A percentile compares a stretch with the other conserved stretches of the same genome.
These are phyloP conservation scores for Heteractis magnifica DNA, from an alignment of 92 coral and sea anemone species.

Conservation along the genomic window DNA sequence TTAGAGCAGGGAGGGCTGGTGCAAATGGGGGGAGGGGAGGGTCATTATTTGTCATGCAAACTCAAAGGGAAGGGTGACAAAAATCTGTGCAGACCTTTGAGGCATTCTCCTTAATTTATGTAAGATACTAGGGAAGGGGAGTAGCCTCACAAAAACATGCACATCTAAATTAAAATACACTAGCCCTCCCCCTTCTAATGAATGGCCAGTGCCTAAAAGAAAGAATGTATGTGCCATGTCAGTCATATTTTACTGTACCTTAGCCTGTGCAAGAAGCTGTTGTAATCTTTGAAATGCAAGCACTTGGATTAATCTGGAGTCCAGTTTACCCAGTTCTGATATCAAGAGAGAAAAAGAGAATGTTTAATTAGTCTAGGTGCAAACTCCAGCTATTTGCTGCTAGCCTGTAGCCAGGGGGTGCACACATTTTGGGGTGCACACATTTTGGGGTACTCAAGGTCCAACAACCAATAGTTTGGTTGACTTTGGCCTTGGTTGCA, in stretches of 20 bases:
- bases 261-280: constrained; percentile 90
- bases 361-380: neutral
- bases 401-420: too few relatives aligned
- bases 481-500: too few relatives aligned
- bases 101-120: too few relatives aligned
- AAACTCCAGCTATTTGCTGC: neutral
- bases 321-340: constrained; percentile 95
- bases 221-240: neutral
- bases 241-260: constrained; percentile 45
- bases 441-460: neutral
- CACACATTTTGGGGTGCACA: neutral
- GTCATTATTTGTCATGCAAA: too few relatives aligned
- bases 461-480: neutral
- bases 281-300: constrained; percentile 94
- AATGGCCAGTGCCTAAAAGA: too few relatives aligned
- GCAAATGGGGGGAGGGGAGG: too few relatives aligned
- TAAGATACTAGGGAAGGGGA: too few relatives aligned
- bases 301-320: constrained; percentile 91
- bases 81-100: too few relatives aligned
- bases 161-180: too few relatives aligned
- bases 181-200: too few relatives aligned
- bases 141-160: too few relatives aligned
- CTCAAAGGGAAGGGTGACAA: too few relatives aligned
- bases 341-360: constrained; percentile 46
- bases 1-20: neutral